Base-by-base conservation (phyloP, 2,113 vertebrate genomes). In the Cacatua alba region DNA sequence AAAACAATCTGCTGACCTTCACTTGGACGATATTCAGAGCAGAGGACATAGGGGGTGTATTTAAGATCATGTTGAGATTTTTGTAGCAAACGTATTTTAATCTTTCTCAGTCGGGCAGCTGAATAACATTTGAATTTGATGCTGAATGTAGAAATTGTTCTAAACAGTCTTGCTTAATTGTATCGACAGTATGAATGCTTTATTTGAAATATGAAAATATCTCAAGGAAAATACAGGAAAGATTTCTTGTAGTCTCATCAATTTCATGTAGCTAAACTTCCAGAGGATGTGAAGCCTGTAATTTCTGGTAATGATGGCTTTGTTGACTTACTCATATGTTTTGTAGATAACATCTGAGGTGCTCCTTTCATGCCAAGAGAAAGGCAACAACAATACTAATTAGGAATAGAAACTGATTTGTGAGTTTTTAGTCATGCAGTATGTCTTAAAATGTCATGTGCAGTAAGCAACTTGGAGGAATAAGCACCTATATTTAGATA, bases 221-320 rank as follows among this genome's bases (percentile, higher is more conserved):
- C 21, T 91, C 44, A 51, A 64, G 69, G 31, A 10, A 68, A 90
- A 92, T 57, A 67, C 57, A 74, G 70, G 82, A 91, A 86, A 60
- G 37, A 13, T 49, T 91, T 78, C 51, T 88, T 88, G 65, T 84
- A 72, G 48, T 76, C 41, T 93, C 63, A 78, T 90, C 11, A 8
- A 11, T 94, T 92, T 88, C 70, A 65, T 33, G 39, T 70, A 86
- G 82, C 49, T 88, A 43, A 93, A 55, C 70, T 69, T 95, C 60
- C 55, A 91, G 80, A 85, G 77, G 64, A 88, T 88, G 29, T 79
- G 39, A 89, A 91, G 70, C 41, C 51, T 92, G 37, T 86, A 76
- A 78, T 91, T 95, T 94, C 92, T 94, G 70, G 23, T 81, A 88
- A 86, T 41, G 43, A 39, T 92, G 74, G 41, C 71, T 94, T 88